A percentile compares a stretch with the other conserved stretches of the same genome.
These are phyloP conservation scores for Teleogryllus occipitalis DNA, from an alignment of 1,140 invertebrate species.

Conservation along the genomic window DNA sequence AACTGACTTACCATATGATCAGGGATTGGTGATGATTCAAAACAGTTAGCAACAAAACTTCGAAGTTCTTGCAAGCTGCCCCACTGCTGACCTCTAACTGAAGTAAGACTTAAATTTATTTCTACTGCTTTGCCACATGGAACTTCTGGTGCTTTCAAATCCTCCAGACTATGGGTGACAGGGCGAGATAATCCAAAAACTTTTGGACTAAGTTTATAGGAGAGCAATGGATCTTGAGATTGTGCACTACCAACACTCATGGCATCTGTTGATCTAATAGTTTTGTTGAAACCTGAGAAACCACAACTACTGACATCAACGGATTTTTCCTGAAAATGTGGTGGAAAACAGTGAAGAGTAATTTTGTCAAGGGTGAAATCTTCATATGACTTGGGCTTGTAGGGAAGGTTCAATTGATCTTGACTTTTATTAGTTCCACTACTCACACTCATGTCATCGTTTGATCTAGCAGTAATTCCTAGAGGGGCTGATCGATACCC, in stretches of 20 bases:
- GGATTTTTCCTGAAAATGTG: constrained; percentile 7
- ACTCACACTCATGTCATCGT: constrained; percentile 20
- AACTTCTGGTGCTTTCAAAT: constrained; percentile 39
- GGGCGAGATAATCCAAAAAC: constrained; percentile 36
- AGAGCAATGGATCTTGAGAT: constrained; percentile 20
- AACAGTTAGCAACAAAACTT: constrained; percentile 31
- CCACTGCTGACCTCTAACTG: constrained; percentile 40
- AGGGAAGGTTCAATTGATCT: constrained; percentile 4
- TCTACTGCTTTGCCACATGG: constrained; percentile 25
- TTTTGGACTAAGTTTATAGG: constrained; percentile 42
- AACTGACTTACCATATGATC: constrained; percentile 16
- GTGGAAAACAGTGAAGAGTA: neutral
- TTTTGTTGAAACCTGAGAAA: constrained; percentile 12
- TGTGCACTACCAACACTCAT: constrained; percentile 17
- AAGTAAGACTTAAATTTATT: constrained; percentile 25
- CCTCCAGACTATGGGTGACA: constrained; percentile 45
- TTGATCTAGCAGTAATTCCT: constrained; percentile 18
- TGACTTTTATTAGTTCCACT: constrained; percentile 21
- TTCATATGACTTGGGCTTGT: constrained; percentile 17
- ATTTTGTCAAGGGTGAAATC: constrained; percentile 10
- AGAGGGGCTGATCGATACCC: constrained; percentile 26
- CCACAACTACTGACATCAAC: constrained; percentile 4
- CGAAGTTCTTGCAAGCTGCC: constrained; percentile 50
- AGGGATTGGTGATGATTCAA: constrained; percentile 17
- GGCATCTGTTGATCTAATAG: constrained; percentile 13